Base-by-base conservation (phyloP, 2,113 vertebrate species). In the Elachura formosa region DNA sequence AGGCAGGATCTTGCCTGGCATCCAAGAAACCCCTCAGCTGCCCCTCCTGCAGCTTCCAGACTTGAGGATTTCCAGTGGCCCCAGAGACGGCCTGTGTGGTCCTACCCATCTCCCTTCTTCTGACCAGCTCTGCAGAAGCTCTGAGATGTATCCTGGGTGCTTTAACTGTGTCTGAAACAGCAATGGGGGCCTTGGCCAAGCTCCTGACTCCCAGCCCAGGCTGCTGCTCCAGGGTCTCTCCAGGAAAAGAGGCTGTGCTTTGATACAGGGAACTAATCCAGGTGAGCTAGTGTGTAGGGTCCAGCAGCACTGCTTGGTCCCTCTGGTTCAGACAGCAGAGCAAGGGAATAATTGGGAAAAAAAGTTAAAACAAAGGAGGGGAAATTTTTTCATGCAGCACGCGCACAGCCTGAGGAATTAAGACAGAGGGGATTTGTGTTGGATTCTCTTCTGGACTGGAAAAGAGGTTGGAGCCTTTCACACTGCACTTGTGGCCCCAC, bases 61-160 rank as follows among this genome's bases (percentile, higher is more conserved):
- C 12, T 19, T 29, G 41, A 61, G 28, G 31, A 54, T 40, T 41
- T 56, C 33, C 43, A 38, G 55, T 29, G 66, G 84, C 11, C 15
- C 0, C 68, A 69, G 64, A 55, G 23, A 5, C 46, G n/a, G 33
- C 24, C n/a, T 38, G 54, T 1, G 0, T 23, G n/a, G 22, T 90
- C 40, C 45, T 56, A 10, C 59, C 63, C 66, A 40, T 4, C 29
- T 66, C 84, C 22, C 31, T 17, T 23, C 68, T 69, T 31, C 49
- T 68, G 84, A 16, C 20, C 41, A 49, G 38, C 34, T 24, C 64
- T 80, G 40, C 24, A 64, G 67, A 29, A 87, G 52, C 34, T 52
- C 40, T 59, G 34, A 20, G 8, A 36, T 34, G 63, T 34, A 26
- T 36, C 48, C 40, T n/a, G 48, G 43, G 10, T 64, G 63, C 71